Evolutionary conservation across 2,113 vertebrate genomes (phyloP), one percentile per base, ranked within the genome.

Genomic region (Ptilorrhoa leucosticta): DNA sequence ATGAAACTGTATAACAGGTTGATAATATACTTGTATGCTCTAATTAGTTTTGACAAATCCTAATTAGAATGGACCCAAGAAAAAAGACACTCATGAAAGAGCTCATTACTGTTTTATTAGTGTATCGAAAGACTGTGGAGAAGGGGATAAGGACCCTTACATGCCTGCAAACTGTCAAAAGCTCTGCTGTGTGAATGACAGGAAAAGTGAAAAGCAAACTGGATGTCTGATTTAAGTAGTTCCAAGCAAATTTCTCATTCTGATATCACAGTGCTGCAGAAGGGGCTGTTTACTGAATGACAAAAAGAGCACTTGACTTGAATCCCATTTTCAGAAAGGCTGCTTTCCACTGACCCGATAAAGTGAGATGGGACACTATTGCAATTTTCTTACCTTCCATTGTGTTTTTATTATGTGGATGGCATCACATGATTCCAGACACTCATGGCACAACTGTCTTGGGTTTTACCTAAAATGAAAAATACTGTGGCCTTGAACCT

Each of bases 1-100:
- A 94, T 48, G 63, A 89, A 91, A 75, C 76, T 89, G 51, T 39
- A 86, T 81, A 81, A 89, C 87, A 47, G 2, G 53, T 89, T 91
- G 93, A 92, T 92, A 91, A 91, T 94, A 91, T 76, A 89, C 64
- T 92, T 92, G 77, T 87, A 60, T 82, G 70, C 39, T 93, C 60
- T 96, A 93, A 96, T 94, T 94, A 91, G 31, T 93, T 89, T 87
- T 85, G 89, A 91, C 73, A 97, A 95, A 83, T 90, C 69, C 76
- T 92, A 87, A 95, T 96, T 95, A 92, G 83, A 86, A 71, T 37
- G 78, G 80, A 89, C 76, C 37, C 61, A 83, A 90, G 80, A 50
- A 92, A 92, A 89, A 88, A 87, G 16, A 13, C 61, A 42, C 23
- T 85, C 39, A 48, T 64, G 72, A 81, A 94, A 94, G 71, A 60